Evolutionary conservation across 2,797 vertebrate genomes (phyloP).

Genomic region (Hydrolagus colliei): DNA sequence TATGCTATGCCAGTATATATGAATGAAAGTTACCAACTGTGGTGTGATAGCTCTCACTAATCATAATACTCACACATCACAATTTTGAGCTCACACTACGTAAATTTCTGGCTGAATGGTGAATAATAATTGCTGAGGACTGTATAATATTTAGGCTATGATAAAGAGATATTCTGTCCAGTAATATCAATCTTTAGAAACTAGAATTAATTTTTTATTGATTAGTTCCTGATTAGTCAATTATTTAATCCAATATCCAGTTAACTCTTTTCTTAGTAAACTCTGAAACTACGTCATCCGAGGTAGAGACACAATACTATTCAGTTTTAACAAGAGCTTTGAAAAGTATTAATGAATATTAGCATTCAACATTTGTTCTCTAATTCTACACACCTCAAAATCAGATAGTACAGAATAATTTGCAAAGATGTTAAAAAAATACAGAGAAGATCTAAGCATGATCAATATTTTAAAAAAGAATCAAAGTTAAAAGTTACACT

Average conservation of each 20-base stretch:
- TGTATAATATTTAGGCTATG: too few species aligned
- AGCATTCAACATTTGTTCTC: neutral
- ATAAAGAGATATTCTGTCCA: too few species aligned
- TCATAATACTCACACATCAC: too few species aligned
- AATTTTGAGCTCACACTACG: too few species aligned
- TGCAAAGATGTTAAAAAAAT: neutral
- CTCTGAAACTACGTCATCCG: neutral
- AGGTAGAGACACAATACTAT: neutral
- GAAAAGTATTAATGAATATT: neutral
- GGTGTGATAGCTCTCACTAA: too few species aligned
- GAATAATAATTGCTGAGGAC: too few species aligned
- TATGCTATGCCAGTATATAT: too few species aligned
- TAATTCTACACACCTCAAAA: neutral
- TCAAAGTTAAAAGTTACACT: neutral
- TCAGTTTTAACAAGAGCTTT: neutral
- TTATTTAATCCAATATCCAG: neutral
- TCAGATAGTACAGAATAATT: neutral
- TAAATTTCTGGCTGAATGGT: too few species aligned
- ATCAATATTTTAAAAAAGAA: neutral
- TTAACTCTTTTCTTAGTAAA: neutral
- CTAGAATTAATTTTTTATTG: too few species aligned
- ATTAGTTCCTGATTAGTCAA: neutral
- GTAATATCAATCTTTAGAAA: too few species aligned
- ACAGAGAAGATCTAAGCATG: neutral
- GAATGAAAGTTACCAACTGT: too few species aligned